A percentile compares a stretch with the other conserved stretches of the same genome.
Evolutionary conservation across 2,797 vertebrate species (phyloP).

Genomic region (Enteromius mattozi): DNA sequence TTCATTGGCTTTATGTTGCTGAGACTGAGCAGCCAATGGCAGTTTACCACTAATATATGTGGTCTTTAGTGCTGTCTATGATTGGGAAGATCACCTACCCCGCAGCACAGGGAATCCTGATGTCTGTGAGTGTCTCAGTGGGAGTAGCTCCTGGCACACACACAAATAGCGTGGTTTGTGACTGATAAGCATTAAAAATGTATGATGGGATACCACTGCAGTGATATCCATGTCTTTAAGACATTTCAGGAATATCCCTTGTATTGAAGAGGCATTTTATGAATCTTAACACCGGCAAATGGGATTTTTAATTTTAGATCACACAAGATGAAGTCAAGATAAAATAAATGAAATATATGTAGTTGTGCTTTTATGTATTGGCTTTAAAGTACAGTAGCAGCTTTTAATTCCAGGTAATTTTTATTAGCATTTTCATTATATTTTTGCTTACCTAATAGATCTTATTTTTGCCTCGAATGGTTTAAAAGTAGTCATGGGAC

Average conservation of each 20-base stretch:
- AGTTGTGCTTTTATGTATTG: background rate
- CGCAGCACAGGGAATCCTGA: slow-evolving; percentile 29
- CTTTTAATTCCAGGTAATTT: background rate
- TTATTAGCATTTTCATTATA: background rate
- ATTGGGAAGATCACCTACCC: slow-evolving; percentile 12
- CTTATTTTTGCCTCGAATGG: background rate
- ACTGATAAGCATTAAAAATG: slow-evolving; percentile 29
- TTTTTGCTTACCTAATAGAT: background rate
- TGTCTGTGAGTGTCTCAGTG: slow-evolving; percentile 35
- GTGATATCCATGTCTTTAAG: background rate
- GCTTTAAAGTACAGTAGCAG: background rate
- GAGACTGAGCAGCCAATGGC: background rate
- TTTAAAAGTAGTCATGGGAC: background rate
- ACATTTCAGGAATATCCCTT: slow-evolving; percentile 3
- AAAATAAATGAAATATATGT: background rate
- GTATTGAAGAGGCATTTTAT: background rate
- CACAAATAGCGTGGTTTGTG: slow-evolving; percentile 23
- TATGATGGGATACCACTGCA: slow-evolving; percentile 14
- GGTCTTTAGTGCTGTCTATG: background rate
- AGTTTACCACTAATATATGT: background rate
- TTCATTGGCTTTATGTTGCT: slow-evolving; percentile 22
- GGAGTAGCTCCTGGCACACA: slow-evolving; percentile 35
- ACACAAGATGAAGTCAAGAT: background rate
- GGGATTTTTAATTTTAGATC: background rate
- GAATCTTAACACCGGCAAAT: background rate